Base-by-base conservation (phyloP, 2,113 vertebrate genomes). In the Elephantulus edwardii region DNA sequence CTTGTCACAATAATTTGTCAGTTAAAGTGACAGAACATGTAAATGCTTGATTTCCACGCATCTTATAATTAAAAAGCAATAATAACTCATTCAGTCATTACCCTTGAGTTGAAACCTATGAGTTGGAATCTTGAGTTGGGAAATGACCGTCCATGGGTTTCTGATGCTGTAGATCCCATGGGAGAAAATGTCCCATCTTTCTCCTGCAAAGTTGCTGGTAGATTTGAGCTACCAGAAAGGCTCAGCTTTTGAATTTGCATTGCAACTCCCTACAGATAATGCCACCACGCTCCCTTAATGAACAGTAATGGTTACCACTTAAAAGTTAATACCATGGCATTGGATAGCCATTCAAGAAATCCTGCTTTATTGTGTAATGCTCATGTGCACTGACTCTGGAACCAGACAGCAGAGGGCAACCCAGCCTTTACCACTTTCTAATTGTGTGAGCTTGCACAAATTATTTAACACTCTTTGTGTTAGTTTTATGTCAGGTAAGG, bases 11-110 rank as follows among this genome's bases (percentile, higher is more conserved):
- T 35, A 60, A 17, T 8, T 84, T 77, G 10, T 82, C 42, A 38
- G 9, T 81, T 58, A 42, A 10, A 64, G 24, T 83, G 38, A 78
- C 54, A 78, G 48, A 52, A n/a, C 10, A 1, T 70, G 33, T 80
- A 62, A 33, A 26, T 83, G 12, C 76, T 86, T 70, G 33, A 48
- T 81, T 6, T 83, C 24, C 70, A 16, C 74, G 28, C 6, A 16
- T 89, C 13, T 66, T 13, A 8, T 66, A 89, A 94, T 84, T 74
- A 72, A 85, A 24, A 33, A 90, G 38, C 82, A 62, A n/a, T 87
- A 62, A 60, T 80, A n/a, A n/a, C n/a, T n/a, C n/a, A n/a, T n/a
- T n/a, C n/a, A n/a, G n/a, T n/a, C n/a, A n/a, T n/a, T n/a, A n/a
- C n/a, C n/a, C n/a, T n/a, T n/a, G n/a, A n/a, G n/a, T n/a, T n/a